Evolutionary conservation across 2,113 vertebrate species (phyloP), one percentile per base, ranked within the genome.

Genomic region (Neomonachus schauinslandi): DNA sequence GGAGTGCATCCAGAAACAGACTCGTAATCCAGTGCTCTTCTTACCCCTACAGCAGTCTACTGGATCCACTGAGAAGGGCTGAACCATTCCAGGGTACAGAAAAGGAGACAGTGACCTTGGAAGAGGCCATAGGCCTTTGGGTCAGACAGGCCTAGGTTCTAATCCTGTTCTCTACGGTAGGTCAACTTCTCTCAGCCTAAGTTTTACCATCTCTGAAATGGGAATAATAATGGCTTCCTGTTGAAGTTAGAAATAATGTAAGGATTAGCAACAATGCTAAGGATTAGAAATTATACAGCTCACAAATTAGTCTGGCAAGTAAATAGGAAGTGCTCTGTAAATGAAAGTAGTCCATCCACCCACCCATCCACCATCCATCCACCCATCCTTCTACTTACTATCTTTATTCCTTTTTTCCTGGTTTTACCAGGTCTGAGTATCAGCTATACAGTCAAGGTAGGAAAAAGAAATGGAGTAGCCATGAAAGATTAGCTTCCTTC

Each of bases 181-280:
- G 15, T 81, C 89, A 95, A 28, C 57, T 36, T 84, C 31, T 42
- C 46, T 95, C 15, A 19, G 53, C 26, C 59, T 91, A 55, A 81
- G 36, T 81, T 53, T 97, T 81, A 61, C 69, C 7, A 59, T 12
- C 80, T 92, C 80, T 94, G 69, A 87, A 92, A 90, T 63, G 7
- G 19, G 24, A 76, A 53, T 31, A 72, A 33, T 24, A 94, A 76
- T n/a, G 26, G 16, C 12, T 92, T 81, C 46, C 71, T 36, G 5
- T 61, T 65, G 67, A 92, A 11, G 5, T 63, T 71, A 49, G 28
- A 67, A 46, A 72, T 67, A n/a, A 59, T 65, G 36, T 57, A 61
- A 86, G 39, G 9, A 11, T 59, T 39, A 53, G 21, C 33, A 80
- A 39, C 22, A 72, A 67, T 39, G 11, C 11, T 7, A 57, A 81